These are phyloP conservation scores for Teinopalpus imperialis DNA, from an alignment of 2,888 invertebrate species.

Conservation along the genomic window DNA sequence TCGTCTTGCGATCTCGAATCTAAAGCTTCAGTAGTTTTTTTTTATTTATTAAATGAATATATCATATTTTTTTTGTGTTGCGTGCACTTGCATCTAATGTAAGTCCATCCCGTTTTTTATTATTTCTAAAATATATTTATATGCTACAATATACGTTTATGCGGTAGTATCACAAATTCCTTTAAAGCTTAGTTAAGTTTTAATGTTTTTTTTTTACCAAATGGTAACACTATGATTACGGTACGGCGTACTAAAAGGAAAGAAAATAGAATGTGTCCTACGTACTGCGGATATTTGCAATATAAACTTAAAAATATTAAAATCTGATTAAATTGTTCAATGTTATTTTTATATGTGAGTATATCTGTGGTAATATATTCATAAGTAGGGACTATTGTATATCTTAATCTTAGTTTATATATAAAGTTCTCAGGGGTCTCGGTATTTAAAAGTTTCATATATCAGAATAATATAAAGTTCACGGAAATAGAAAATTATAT, in stretches of 20 bases:
- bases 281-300: no score
- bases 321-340: neutral
- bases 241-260: no score
- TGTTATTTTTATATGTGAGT: neutral
- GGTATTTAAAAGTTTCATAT: conserved; percentile 1
- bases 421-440: no score
- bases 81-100: conserved; percentile 10
- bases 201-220: no score
- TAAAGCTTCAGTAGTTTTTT: neutral
- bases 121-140: neutral
- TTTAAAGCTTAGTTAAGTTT: no score
- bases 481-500: no score
- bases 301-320: neutral
- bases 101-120: neutral
- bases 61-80: neutral
- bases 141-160: neutral
- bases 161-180: neutral
- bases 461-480: no score
- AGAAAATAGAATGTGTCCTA: no score
- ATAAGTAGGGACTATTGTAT: neutral
- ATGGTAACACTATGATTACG: no score
- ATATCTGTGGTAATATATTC: conserved; percentile 5
- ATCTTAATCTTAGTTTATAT: no score
- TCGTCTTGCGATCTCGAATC: neutral
- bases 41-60: neutral